Evolutionary conservation across 1,140 invertebrate species (phyloP).

Genomic region (Lerema accius): DNA sequence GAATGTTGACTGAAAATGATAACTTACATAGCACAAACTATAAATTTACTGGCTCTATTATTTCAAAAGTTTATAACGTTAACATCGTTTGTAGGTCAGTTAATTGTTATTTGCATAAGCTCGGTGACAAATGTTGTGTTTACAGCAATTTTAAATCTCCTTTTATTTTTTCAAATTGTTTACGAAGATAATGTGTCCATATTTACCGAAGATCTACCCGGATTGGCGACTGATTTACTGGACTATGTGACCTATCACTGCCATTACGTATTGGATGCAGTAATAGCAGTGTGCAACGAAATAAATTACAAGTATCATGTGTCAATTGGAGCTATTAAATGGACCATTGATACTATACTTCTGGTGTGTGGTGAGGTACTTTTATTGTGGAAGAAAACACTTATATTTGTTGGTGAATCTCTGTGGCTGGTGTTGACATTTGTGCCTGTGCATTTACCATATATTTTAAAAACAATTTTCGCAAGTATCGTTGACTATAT

Average conservation of each 20-base stretch:
- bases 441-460: slow-evolving; percentile 68
- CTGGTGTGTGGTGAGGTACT: slow-evolving; percentile 54
- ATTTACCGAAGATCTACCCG: slow-evolving; percentile 70
- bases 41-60: slow-evolving; percentile 56
- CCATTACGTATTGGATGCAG: slow-evolving; percentile 41
- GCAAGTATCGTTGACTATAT: slow-evolving; percentile 49
- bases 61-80: slow-evolving; percentile 52
- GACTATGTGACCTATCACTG: slow-evolving; percentile 48
- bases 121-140: slow-evolving; percentile 45
- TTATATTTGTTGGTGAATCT: slow-evolving; percentile 65
- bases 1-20: slow-evolving; percentile 61
- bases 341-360: slow-evolving; percentile 44
- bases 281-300: slow-evolving; percentile 40
- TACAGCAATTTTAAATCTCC: slow-evolving; percentile 44
- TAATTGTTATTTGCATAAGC: slow-evolving; percentile 57
- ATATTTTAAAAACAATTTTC: slow-evolving; percentile 50
- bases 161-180: slow-evolving; percentile 65
- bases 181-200: slow-evolving; percentile 72
- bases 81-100: slow-evolving; percentile 60
- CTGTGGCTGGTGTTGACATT: slow-evolving; percentile 72
- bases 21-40: slow-evolving; percentile 59
- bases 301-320: slow-evolving; percentile 39
- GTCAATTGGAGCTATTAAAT: slow-evolving; percentile 43
- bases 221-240: slow-evolving; percentile 43
- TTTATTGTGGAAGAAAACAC: slow-evolving; percentile 51